Evolutionary conservation across 2,113 vertebrate species (phyloP).

Genomic region (Burhinus oedicnemus): DNA sequence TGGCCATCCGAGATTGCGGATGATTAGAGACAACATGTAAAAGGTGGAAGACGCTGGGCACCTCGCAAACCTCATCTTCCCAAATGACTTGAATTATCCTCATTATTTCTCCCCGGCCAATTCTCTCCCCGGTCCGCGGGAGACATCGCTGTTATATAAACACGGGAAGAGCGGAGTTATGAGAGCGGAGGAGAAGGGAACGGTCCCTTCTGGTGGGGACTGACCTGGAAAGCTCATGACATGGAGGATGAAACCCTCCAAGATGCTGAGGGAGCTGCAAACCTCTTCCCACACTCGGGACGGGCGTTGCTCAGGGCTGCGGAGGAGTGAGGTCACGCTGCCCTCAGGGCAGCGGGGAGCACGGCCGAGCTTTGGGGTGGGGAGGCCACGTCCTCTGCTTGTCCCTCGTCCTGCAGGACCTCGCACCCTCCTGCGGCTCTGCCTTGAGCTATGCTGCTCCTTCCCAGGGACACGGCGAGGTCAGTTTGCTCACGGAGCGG

Average conservation of each 20-base stretch:
- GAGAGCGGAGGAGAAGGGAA: slow-evolving; percentile 17
- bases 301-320: accelerated
- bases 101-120: slow-evolving; percentile 59
- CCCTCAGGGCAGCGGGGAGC: background rate
- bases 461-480: accelerated
- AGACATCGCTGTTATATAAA: slow-evolving; percentile 64
- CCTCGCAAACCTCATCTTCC: slow-evolving; percentile 58
- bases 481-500: background rate
- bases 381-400: background rate
- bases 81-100: slow-evolving; percentile 71
- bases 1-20: slow-evolving; percentile 61
- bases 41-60: slow-evolving; percentile 53
- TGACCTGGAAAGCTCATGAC: slow-evolving; percentile 59
- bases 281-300: accelerated
- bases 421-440: background rate
- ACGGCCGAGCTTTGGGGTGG: accelerated
- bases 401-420: background rate
- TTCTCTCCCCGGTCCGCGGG: slow-evolving; percentile 1
- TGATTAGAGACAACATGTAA: slow-evolving; percentile 68
- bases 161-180: slow-evolving; percentile 21
- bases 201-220: background rate
- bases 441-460: background rate
- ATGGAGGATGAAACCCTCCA: background rate
- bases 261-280: background rate
- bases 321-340: accelerated